These are phyloP conservation scores for Ptilodon capucinus DNA, from an alignment of 2,888 invertebrate species.

Conservation along the genomic window DNA sequence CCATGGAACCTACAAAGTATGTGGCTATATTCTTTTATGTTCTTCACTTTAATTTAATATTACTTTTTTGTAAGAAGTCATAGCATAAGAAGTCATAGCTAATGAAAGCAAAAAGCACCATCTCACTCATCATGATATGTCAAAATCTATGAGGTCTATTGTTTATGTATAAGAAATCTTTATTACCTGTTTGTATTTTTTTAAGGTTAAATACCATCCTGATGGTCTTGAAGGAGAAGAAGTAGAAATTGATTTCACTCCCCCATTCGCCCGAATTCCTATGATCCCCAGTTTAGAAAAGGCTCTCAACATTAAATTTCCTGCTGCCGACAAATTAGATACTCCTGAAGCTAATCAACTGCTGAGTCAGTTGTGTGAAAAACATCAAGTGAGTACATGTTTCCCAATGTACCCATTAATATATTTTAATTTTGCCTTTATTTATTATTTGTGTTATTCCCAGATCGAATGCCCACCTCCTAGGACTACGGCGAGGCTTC, in stretches of 20 bases:
- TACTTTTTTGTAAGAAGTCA: too few species aligned
- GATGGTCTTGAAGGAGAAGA: slow-evolving; percentile 92
- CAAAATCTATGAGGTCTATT: too few species aligned
- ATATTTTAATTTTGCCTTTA: background rate
- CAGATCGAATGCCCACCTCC: slow-evolving; percentile 97
- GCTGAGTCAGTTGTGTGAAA: slow-evolving; percentile 90
- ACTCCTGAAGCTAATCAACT: slow-evolving; percentile 88
- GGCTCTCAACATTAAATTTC: slow-evolving; percentile 88
- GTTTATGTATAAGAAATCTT: too few species aligned
- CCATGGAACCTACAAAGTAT: slow-evolving; percentile 94
- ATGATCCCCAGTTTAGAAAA: slow-evolving; percentile 97
- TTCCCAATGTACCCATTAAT: background rate
- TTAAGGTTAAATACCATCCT: slow-evolving; percentile 91
- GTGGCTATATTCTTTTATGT: background rate
- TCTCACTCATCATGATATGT: too few species aligned
- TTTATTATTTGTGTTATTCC: slow-evolving; percentile 29
- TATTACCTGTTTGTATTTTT: slow-evolving; percentile 8
- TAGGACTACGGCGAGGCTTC: slow-evolving; percentile 93
- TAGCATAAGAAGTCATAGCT: too few species aligned
- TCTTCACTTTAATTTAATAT: background rate
- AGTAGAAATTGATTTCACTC: slow-evolving; percentile 97
- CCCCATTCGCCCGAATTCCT: slow-evolving; percentile 95
- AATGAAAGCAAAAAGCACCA: too few species aligned
- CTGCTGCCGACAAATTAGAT: slow-evolving; percentile 85
- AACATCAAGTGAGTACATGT: slow-evolving; percentile 77